Percentiles rank a stretch among this genome's conserved stretches.
These are phyloP conservation scores for Delphinus delphis DNA, from an alignment of 2,113 vertebrate species.

Conservation along the genomic window DNA sequence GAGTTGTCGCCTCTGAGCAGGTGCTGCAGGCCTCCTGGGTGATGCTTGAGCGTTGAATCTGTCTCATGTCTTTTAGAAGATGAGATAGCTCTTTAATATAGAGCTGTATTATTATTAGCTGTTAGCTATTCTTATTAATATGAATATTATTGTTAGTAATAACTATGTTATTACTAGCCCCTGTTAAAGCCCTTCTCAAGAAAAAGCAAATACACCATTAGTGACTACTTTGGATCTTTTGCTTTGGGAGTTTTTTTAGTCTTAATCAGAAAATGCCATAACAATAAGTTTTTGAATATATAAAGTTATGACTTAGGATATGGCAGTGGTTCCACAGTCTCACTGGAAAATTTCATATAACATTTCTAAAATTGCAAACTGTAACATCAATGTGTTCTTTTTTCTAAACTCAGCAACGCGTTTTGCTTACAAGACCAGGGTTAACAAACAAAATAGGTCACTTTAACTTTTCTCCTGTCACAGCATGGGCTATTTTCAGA, in stretches of 20 bases:
- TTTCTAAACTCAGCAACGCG: background rate
- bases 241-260: background rate
- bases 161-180: background rate
- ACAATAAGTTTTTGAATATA: background rate
- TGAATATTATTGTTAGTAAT: background rate
- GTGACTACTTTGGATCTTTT: background rate
- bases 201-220: background rate
- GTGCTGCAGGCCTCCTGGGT: background rate
- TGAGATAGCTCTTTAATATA: background rate
- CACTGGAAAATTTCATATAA: background rate
- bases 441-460: background rate
- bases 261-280: background rate
- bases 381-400: background rate
- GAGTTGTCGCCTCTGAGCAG: background rate
- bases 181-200: background rate
- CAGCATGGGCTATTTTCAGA: slow-evolving; percentile 3
- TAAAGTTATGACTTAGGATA: background rate
- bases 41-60: background rate
- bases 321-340: background rate
- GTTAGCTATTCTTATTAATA: background rate
- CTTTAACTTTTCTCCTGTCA: slow-evolving; percentile 28
- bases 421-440: background rate
- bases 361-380: slow-evolving; percentile 21
- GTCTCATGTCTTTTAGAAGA: background rate
- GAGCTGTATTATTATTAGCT: background rate